These are phyloP conservation scores for Palaemon carinicauda DNA, from an alignment of 1,140 invertebrate genomes.

Conservation along the genomic window DNA sequence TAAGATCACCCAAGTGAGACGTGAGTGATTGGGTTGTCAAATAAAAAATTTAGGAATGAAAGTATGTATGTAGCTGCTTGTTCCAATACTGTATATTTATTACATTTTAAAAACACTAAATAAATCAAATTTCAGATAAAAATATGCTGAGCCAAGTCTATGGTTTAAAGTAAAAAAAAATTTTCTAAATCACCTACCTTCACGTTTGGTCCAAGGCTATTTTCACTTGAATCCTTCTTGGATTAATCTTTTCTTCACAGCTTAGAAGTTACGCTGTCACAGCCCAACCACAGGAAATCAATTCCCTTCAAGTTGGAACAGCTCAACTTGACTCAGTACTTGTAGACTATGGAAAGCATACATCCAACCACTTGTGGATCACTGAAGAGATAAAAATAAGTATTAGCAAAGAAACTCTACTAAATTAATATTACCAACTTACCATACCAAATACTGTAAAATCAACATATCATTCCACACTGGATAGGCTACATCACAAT, in stretches of 20 bases:
- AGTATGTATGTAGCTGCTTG: too few relatives aligned
- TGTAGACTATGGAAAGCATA: conserved; percentile 2
- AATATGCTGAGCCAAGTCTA: background rate
- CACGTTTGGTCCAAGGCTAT: too few relatives aligned
- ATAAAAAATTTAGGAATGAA: background rate
- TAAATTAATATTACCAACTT: conserved; percentile 26
- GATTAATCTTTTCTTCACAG: too few relatives aligned
- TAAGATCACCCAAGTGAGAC: too few relatives aligned
- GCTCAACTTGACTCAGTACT: background rate
- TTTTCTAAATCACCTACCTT: too few relatives aligned
- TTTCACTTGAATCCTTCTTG: too few relatives aligned
- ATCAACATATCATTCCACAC: conserved; percentile 37
- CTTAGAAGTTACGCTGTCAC: too few relatives aligned
- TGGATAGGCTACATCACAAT: conserved; percentile 45
- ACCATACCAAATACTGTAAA: conserved; percentile 41
- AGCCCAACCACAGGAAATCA: too few relatives aligned
- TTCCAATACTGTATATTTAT: too few relatives aligned
- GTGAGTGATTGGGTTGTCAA: too few relatives aligned
- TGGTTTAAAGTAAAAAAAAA: too few relatives aligned
- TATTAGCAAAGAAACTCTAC: background rate
- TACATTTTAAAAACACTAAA: background rate
- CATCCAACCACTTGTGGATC: conserved; percentile 24
- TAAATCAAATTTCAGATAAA: background rate
- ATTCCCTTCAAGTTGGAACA: too few relatives aligned
- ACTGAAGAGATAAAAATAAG: conserved; percentile 40